phyloP scores from a whole-genome alignment of 2,888 invertebrate species.

The Tethea ocularis region DNA sequence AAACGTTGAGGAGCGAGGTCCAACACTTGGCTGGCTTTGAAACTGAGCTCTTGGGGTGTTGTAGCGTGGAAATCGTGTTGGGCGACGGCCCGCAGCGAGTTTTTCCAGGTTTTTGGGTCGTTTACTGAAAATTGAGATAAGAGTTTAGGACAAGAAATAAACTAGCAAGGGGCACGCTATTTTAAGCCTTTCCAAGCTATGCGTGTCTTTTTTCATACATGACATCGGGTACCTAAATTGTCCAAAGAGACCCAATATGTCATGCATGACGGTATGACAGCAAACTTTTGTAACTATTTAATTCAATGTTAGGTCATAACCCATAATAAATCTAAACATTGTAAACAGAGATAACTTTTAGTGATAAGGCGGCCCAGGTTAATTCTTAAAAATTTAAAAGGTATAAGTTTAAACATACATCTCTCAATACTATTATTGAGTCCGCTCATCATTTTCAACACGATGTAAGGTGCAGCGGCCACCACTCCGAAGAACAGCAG shows the following conservation, averaged over 20 bases:
- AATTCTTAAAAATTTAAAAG: neutral
- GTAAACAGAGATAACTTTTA: too few relatives aligned
- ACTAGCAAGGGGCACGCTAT: too few relatives aligned
- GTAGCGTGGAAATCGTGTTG: slow-evolving; percentile 90
- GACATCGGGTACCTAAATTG: too few relatives aligned
- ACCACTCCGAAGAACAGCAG: slow-evolving; percentile 94
- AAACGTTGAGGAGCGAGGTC: slow-evolving; percentile 92
- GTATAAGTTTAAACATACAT: slow-evolving; percentile 70
- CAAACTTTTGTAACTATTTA: too few relatives aligned
- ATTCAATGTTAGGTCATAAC: too few relatives aligned
- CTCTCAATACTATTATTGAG: slow-evolving; percentile 81
- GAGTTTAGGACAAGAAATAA: too few relatives aligned
- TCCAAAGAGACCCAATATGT: too few relatives aligned
- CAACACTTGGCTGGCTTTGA: slow-evolving; percentile 90
- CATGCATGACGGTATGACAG: too few relatives aligned
- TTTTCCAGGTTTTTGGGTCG: slow-evolving; percentile 88
- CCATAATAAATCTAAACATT: too few relatives aligned
- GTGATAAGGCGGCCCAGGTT: too few relatives aligned
- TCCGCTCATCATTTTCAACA: slow-evolving; percentile 90
- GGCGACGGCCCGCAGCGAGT: slow-evolving; percentile 87
- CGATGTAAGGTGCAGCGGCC: slow-evolving; percentile 95
- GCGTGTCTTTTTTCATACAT: too few relatives aligned
- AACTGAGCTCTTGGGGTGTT: slow-evolving; percentile 89
- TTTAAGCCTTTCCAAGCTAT: too few relatives aligned
- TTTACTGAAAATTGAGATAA: slow-evolving; percentile 69